Evolutionary conservation across 2,888 invertebrate species (phyloP), one percentile per base, ranked within the genome.

Genomic region (Tubulanus polymorphus): DNA sequence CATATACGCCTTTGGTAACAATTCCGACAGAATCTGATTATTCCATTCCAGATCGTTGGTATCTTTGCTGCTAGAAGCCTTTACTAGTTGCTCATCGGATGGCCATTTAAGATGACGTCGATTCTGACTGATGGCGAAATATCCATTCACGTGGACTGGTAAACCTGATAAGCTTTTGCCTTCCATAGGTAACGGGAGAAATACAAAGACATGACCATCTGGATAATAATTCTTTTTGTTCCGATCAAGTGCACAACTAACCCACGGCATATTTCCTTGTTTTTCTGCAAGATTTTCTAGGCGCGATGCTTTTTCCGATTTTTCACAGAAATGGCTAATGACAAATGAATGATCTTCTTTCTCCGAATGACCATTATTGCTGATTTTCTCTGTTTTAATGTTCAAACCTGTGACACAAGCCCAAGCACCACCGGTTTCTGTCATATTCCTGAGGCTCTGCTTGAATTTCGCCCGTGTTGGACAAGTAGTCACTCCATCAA

Each of bases 71-170:
- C 51, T 23, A n/a, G 54, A 53, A 6, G 37, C 23, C 25, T 51
- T 28, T 47, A 65, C 61, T 28, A 67, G 66, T 45, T 68, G 60
- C 18, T 61, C 64, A 1, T 65, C 62, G 25, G 71, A 63, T 27
- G 71, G 69, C 73, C 73, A 75, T 60, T 73, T 75, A 2, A 76
- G 54, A 54, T 73, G 70, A 23, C 72, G 65, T 18, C 74, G 62
- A 57, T 73, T 74, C 49, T 71, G 71, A 46, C 67, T 71, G 6
- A 76, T 54, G 3, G 72, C 69, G 61, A 76, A 75, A 57, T 64
- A 72, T 5, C 73, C 75, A 58, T 74, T 74, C 12, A 76, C 67
- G 58, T 75, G 74, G 3, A 75, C 64, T 1, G 74, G 74, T 12
- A 74, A 64, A 8, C 76, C 75, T 2, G 74, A 72, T 15, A 66